Conservation (phyloP, 2,888 invertebrate species). For the Anagyrus pseudococci region DNA sequence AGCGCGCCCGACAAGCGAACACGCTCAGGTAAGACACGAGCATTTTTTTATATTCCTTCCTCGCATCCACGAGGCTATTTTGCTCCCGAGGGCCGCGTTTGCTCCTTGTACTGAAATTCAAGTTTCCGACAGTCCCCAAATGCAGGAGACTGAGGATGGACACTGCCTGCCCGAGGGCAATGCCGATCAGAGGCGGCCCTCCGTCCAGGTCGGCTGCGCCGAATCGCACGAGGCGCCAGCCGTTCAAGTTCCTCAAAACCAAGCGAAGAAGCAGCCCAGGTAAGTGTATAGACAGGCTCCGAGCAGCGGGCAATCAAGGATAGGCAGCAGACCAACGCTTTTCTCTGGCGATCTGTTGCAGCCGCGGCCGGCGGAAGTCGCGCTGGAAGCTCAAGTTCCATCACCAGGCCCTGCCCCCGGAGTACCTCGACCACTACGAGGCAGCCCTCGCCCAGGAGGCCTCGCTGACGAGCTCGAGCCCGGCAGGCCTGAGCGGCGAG, state of each 20-base stretch:
- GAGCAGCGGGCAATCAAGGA: too few relatives aligned
- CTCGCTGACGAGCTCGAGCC: conserved; percentile 46
- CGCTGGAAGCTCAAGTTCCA: conserved; percentile 81
- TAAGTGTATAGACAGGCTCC: conserved; percentile 14
- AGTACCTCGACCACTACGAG: conserved; percentile 81
- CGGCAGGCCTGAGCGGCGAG: too few relatives aligned
- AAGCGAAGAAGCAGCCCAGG: conserved; percentile 31
- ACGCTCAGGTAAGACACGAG: conserved; percentile 48
- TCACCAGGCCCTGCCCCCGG: conserved; percentile 80
- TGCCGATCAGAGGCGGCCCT: conserved; percentile 41
- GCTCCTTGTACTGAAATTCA: conserved; percentile 4
- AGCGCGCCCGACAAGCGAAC: conserved; percentile 49
- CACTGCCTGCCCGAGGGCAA: conserved; percentile 46
- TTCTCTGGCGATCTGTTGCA: conserved; percentile 33
- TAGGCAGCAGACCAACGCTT: too few relatives aligned
- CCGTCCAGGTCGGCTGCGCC: conserved; percentile 17
- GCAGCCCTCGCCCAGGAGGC: conserved; percentile 70
- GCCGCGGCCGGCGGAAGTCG: conserved; percentile 68
- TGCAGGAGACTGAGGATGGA: conserved; percentile 47
- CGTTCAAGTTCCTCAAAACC: conserved; percentile 29
- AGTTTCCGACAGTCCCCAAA: conserved; percentile 35
- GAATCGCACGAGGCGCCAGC: conserved; percentile 10
- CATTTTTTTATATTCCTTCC: too few relatives aligned
- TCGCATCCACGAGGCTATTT: too few relatives aligned
- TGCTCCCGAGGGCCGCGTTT: too few relatives aligned